Evolutionary conservation across 2,113 vertebrate genomes (phyloP), one percentile per base, ranked within the genome.

Genomic region (Zosterops pallidus): DNA sequence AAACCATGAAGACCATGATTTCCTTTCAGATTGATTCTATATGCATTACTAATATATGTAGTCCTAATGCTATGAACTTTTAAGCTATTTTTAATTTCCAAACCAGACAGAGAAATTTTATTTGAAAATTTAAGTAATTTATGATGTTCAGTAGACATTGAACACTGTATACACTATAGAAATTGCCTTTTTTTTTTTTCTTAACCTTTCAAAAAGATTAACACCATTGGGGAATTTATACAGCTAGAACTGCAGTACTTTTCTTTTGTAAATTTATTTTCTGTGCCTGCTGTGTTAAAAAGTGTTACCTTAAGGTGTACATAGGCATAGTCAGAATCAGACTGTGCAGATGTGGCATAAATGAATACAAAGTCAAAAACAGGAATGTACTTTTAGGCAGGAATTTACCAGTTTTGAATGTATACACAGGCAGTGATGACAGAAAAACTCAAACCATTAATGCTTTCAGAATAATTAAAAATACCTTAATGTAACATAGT

Each of bases 351-450:
- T 31, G 52, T 41, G 35, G 24, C 76, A 71, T 83, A 72, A 75
- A 55, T 86, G 3, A 80, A 55, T 67, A 49, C 1, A 4, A 23
- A 75, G 21, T 69, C 52, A 63, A 53, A 62, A 83, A 9, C 21
- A 35, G 1, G 7, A 86, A 35, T 47, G 8, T 37, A 65, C 37
- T 28, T 16, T 16, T 67, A n/a, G 23, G 21, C 26, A 37, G 42
- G 53, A 92, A 46, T 87, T 85, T 87, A 33, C 23, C 0, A 3
- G 9, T 79, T 28, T 76, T n/a, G 22, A 41, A 59, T 26, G 3
- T 9, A 5, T 78, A n/a, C 5, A 20, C 0, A 1, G 13, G 9
- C 15, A 74, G 1, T 25, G 21, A 50, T 41, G 20, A n/a, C n/a
- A 74, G 87, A 89, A 69, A 60, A 44, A 7, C 10, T 31, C 3